Conservation (phyloP, 35 echinoderm and acorn worm genomes). For the Ophiothrix spiculata region DNA sequence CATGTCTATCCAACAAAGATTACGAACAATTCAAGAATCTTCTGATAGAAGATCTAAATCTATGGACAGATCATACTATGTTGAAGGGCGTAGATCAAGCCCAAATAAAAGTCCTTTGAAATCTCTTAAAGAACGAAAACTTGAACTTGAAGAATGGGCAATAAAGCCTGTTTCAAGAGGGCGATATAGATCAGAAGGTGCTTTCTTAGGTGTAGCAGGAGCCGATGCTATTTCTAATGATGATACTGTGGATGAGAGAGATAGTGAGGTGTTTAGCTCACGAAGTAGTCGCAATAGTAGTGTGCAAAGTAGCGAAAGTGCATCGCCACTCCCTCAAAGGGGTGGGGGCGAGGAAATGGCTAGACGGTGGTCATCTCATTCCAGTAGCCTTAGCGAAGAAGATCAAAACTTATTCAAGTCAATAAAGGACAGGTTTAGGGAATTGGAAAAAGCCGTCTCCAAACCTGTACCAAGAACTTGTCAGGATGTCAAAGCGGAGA, state of each 20-base stretch:
- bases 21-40: constrained; percentile 53
- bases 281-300: constrained; percentile 65
- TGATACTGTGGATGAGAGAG: constrained; percentile 34
- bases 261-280: constrained; percentile 10
- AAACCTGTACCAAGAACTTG: constrained; percentile 75
- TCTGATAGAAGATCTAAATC: constrained; percentile 28
- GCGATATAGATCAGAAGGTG: constrained; percentile 27
- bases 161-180: constrained; percentile 33
- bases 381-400: constrained; percentile 17
- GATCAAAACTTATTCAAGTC: constrained; percentile 64
- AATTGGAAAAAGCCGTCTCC: constrained; percentile 73
- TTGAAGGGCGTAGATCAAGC: not conserved
- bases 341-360: constrained; percentile 16
- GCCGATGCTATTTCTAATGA: constrained; percentile 37
- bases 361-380: not conserved
- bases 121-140: constrained; percentile 51
- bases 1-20: constrained; percentile 51
- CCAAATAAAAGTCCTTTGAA: constrained; percentile 46
- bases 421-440: constrained; percentile 61
- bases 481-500: constrained; percentile 49
- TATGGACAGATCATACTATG: not conserved
- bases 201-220: constrained; percentile 19
- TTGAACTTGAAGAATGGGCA: constrained; percentile 75
- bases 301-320: constrained; percentile 54
- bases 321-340: constrained; percentile 37